Base-by-base conservation (phyloP, 1,140 invertebrate species). In the Dermatophagoides farinae region DNA sequence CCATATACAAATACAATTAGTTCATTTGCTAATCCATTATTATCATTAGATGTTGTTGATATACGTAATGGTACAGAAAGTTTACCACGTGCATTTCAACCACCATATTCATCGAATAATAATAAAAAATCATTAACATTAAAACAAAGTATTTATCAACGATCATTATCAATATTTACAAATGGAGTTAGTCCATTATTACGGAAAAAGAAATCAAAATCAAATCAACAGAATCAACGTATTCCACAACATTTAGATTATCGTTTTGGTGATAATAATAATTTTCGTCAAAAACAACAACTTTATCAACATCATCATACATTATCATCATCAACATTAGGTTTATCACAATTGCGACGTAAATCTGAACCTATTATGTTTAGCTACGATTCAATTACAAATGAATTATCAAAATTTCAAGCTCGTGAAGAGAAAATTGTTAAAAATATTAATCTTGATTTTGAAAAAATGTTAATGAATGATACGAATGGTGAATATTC, bases 381-480 rank as follows among this genome's bases (percentile, higher is more conserved):
- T 50, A 62, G 57, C 38, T 51, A 64, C n/a, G 60, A 62, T 55
- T 59, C 63, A 31, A 62, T 65, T 25, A 63, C 60, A 16, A 65
- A 87, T 69, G 86, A 89, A 73, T 80, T 87, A 49, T 77, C 82
- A 31, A 75, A 80, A 58, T 83, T 87, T 37, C 82, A 86, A 69
- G 80, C 78, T 63, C 77, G 81, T 31, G 84, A 88, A 72, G 79
- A 81, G 65, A 77, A 83, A 67, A 84, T 88, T 60, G 77, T 88
- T 54, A 85, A 84, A 39, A 84, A 88, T 69, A 72, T 88, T 43
- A 88, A 88, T 75, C 75, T 88, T 39, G 84, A 85, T 64, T 81
- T 86, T 38, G 86, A 88, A 72, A 84, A 84, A 47, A 87, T 88
- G 85, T 55, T 70, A 37, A 70, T 66, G 65, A 66, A 62, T 65